phyloP scores from a whole-genome alignment of 2,888 invertebrate species.

The Ichneumoninae sp. region DNA sequence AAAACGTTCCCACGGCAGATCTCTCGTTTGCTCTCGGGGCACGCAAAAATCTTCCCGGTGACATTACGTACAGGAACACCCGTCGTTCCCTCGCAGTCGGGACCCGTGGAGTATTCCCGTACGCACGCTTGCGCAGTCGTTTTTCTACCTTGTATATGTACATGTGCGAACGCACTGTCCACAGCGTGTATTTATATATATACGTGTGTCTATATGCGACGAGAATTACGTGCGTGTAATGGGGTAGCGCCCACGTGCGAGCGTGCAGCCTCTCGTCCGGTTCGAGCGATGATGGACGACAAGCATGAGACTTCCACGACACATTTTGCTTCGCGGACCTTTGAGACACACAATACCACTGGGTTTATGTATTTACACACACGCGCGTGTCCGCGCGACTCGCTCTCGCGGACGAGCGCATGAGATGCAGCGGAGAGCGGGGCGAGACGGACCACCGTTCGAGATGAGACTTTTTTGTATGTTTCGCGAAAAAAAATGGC shows the following conservation, averaged over 20 bases:
- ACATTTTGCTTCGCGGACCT: constrained; percentile 45
- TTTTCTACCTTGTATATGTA: constrained; percentile 3
- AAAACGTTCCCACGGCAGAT: constrained; percentile 60
- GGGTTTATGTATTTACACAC: neutral
- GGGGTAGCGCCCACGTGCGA: constrained; percentile 66
- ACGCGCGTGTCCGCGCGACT: too few relatives aligned
- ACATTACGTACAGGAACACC: constrained; percentile 68
- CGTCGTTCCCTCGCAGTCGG: constrained; percentile 41
- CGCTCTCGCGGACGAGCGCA: neutral
- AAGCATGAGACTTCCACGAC: constrained; percentile 38
- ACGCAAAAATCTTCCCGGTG: constrained; percentile 65
- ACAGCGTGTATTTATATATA: neutral
- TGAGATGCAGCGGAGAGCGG: neutral
- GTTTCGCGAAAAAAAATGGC: neutral
- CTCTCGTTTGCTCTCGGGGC: constrained; percentile 61
- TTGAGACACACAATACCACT: constrained; percentile 2
- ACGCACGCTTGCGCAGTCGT: constrained; percentile 13
- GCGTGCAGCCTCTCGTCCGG: constrained; percentile 52
- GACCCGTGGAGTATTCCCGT: constrained; percentile 23
- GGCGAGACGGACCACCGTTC: neutral
- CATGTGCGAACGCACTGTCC: neutral
- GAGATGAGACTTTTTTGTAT: neutral
- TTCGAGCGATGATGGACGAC: constrained; percentile 58
- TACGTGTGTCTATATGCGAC: constrained; percentile 16
- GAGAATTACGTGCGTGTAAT: constrained; percentile 66